Evolutionary conservation across 2,888 invertebrate species (phyloP).

Genomic region (Silvanus unidentatus): DNA sequence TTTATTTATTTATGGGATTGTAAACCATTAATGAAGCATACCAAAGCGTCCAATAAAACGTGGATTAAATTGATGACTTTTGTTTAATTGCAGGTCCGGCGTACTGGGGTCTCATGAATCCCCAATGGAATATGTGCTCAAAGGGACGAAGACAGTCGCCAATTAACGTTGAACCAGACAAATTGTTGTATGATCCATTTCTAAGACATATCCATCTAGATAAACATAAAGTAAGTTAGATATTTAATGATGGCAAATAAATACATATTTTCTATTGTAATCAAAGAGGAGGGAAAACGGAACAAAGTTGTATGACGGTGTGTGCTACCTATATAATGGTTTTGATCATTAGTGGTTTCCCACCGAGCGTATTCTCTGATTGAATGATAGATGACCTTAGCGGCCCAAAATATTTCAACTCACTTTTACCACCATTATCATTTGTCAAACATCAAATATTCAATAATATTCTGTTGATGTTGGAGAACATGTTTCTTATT

Average conservation of each 20-base stretch:
- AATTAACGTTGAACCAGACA: constrained; percentile 92
- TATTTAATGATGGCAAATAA: neutral
- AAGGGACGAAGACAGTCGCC: constrained; percentile 95
- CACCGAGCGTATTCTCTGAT: constrained; percentile 30
- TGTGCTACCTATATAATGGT: constrained; percentile 32
- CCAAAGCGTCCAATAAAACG: no score
- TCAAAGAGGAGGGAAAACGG: neutral
- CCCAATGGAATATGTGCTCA: constrained; percentile 96
- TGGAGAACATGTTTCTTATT: neutral
- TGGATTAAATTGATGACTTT: no score
- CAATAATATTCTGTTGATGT: constrained; percentile 8
- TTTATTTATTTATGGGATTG: no score
- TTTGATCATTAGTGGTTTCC: constrained; percentile 35
- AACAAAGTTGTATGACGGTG: constrained; percentile 4
- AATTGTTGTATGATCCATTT: constrained; percentile 92
- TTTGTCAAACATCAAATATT: constrained; percentile 26
- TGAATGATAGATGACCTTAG: constrained; percentile 38
- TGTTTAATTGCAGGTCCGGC: constrained; percentile 69
- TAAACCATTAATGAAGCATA: no score
- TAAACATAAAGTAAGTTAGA: constrained; percentile 76
- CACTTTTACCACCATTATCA: constrained; percentile 24
- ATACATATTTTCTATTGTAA: neutral
- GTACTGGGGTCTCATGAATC: constrained; percentile 97
- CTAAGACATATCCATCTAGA: constrained; percentile 85
- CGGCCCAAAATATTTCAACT: constrained; percentile 21